Percentiles rank a stretch among this genome's conserved stretches.
Evolutionary conservation across 2,797 vertebrate genomes (phyloP).

Genomic region (Protonibea diacanthus): DNA sequence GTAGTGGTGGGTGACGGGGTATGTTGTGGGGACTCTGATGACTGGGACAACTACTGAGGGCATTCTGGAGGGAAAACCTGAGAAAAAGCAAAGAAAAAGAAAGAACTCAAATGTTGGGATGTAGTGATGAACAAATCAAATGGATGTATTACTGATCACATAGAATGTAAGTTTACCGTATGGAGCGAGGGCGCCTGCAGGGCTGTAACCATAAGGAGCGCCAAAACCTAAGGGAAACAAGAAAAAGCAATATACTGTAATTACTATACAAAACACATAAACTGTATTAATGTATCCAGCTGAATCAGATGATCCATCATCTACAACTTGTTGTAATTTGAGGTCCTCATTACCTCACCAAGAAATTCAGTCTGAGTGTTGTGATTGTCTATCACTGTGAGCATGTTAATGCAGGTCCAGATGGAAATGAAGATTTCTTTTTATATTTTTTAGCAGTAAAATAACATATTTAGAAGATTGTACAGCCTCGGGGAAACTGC

Average conservation of each 20-base stretch:
- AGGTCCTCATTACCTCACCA: neutral
- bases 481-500: neutral
- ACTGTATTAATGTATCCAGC: too few species aligned
- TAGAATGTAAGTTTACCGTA: conserved; percentile 86
- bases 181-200: conserved; percentile 87
- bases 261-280: neutral
- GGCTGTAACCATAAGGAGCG: conserved; percentile 91
- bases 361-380: neutral
- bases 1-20: conserved; percentile 69
- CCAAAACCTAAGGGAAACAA: conserved; percentile 83
- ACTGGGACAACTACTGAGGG: conserved; percentile 75
- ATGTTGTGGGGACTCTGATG: conserved; percentile 69
- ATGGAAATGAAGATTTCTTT: neutral
- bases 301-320: neutral
- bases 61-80: conserved; percentile 76
- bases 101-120: conserved; percentile 56
- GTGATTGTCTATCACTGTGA: neutral
- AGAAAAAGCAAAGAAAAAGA: conserved; percentile 51
- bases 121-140: conserved; percentile 24
- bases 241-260: neutral
- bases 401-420: neutral
- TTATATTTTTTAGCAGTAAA: too few species aligned
- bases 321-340: neutral
- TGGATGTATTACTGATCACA: conserved; percentile 39
- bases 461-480: neutral